Percentiles rank a stretch among this genome's conserved stretches.
These are phyloP conservation scores for Ceyx cyanopectus DNA, from an alignment of 2,113 vertebrate species.

Conservation along the genomic window DNA sequence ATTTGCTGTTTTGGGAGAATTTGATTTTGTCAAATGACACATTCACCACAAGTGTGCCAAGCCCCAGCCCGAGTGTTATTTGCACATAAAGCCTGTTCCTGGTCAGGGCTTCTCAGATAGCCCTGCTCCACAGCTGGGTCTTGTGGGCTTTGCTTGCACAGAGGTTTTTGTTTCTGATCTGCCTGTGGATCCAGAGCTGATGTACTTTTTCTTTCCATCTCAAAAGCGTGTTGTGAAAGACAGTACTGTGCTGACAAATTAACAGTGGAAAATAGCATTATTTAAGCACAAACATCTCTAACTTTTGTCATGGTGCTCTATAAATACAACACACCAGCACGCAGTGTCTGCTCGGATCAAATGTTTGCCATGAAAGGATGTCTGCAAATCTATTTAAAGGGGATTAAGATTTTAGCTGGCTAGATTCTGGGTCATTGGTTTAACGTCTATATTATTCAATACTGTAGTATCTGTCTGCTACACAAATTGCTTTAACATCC, in stretches of 20 bases:
- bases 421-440: conserved; percentile 65
- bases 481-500: conserved; percentile 52
- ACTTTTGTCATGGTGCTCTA: conserved; percentile 54
- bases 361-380: conserved; percentile 45
- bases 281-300: conserved; percentile 61
- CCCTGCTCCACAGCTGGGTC: background rate
- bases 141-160: background rate
- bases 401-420: conserved; percentile 63
- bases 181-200: background rate
- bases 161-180: conserved; percentile 23
- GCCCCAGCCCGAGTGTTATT: background rate
- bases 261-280: conserved; percentile 37
- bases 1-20: background rate
- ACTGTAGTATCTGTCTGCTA: conserved; percentile 53
- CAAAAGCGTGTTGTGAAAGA: conserved; percentile 11
- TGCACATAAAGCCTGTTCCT: background rate
- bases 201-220: conserved; percentile 33
- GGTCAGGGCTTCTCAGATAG: background rate
- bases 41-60: background rate
- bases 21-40: background rate
- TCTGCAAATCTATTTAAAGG: conserved; percentile 54
- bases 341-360: conserved; percentile 36
- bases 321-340: conserved; percentile 54
- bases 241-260: conserved; percentile 49
- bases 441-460: conserved; percentile 55